Evolutionary conservation across 2,113 vertebrate species (phyloP), one percentile per base, ranked within the genome.

Genomic region (Oncorhynchus kisutch): DNA sequence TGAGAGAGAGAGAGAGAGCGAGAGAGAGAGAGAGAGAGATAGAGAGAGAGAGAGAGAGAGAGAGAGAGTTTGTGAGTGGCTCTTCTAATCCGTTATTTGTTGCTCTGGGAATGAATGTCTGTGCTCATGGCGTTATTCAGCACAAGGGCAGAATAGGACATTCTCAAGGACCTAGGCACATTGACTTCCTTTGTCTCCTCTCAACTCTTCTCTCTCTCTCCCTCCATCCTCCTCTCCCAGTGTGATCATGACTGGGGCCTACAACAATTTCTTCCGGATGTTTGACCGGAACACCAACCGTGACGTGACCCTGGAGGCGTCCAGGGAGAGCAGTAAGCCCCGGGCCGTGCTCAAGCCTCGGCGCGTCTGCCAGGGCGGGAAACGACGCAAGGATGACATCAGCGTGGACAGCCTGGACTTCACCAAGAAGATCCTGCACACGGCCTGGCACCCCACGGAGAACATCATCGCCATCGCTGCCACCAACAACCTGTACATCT

Each of bases 401-500:
- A 97, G 96, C 13, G 97, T 99, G 82, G 97, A 99, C 92, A 99
- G 96, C 92, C 88, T 99, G 95, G 97, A 99, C 93, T 99, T 99
- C 92, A 96, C 95, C 78, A 97, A 97, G 94, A 99, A 99, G 94
- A 98, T 99, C 91, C 94, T 99, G 80, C 97, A 99, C 90, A 98
- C 96, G 0, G 97, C 97, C 60, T 99, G 97, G 97, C 97, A 99
- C 88, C 97, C 97, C 1, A 94, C 91, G 0, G 97, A 99, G 92
- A 99, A 99, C 93, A 98, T 99, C 94, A 99, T 99, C 81, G 97
- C 97, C 93, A 98, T 99, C 69, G 97, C 97, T 0, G 97, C 97
- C 93, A 98, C 97, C 94, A 99, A 99, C 95, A 99, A 98, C 93
- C 96, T 99, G 78, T 99, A 98, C 93, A 99, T 99, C 94, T 99